Conservation (phyloP, 2,888 invertebrate species). For the Sipha maydis region DNA sequence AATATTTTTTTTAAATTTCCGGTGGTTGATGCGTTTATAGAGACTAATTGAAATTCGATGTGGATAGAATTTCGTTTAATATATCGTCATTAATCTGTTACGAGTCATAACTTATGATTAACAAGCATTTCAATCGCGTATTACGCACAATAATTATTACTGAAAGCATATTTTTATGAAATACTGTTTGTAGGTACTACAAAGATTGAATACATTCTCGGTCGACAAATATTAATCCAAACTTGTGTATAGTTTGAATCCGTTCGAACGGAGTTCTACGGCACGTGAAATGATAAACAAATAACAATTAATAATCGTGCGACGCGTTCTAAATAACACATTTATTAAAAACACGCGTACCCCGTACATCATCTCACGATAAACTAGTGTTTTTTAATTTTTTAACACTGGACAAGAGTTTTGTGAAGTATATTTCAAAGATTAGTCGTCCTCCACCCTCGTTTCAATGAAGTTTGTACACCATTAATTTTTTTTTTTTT, state of each 20-base stretch:
- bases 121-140: too few species aligned
- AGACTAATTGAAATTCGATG: background rate
- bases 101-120: too few species aligned
- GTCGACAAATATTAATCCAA: too few species aligned
- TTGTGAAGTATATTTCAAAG: slow-evolving; percentile 37
- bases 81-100: background rate
- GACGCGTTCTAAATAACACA: background rate
- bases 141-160: too few species aligned
- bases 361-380: background rate
- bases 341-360: background rate
- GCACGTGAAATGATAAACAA: too few species aligned
- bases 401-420: slow-evolving; percentile 38
- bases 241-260: too few species aligned
- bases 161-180: too few species aligned
- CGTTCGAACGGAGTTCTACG: too few species aligned
- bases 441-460: slow-evolving; percentile 33
- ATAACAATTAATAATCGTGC: background rate
- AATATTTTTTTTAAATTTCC: background rate
- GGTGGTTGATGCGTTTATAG: background rate
- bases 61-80: background rate
- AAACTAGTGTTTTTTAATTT: slow-evolving; percentile 9
- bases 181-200: too few species aligned
- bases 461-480: slow-evolving; percentile 47
- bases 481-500: slow-evolving; percentile 46
- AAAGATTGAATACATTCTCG: too few species aligned